Evolutionary conservation across 2,113 vertebrate genomes (phyloP), one percentile per base, ranked within the genome.

Genomic region (Cyanistes caeruleus): DNA sequence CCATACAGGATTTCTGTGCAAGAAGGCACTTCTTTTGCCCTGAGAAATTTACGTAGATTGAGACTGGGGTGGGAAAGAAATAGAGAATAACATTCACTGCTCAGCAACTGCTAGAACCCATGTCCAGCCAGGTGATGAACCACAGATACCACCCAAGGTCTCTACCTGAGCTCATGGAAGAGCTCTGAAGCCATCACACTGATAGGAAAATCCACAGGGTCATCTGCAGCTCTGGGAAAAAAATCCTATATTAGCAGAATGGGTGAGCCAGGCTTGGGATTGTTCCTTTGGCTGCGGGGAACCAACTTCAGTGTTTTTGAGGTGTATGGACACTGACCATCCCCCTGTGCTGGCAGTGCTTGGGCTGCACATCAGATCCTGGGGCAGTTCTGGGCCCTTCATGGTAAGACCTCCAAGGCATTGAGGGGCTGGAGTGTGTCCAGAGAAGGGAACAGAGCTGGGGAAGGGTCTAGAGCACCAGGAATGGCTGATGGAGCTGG

Each of bases 291-390:
- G 9, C 59, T 8, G 14, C 3, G 5, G 7, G 37, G 31, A 43
- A 13, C 21, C 28, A 25, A 44, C 15, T 11, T 9, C 44, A 49
- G 6, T 11, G 22, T 33, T 37, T 16, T 70, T 3, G 8, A 65
- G 48, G 39, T 0, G 3, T 28, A 56, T 0, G 2, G 16, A 23
- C 28, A 39, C 18, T 28, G 35, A 17, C 3, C 53, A 49, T 19
- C 4, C 30, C 18, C 23, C 37, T 51, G 28, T 33, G 28, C n/a
- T 48, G 64, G 30, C 64, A 49, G 23, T 83, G 44, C 23, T 28
- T 44, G 30, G 43, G 53, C 35, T 52, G 67, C 17, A 35, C 0
- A 2, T 23, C 2, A 0, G 11, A 51, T n/a, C 53, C 53, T 28
- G 43, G 14, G 35, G 9, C 43, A 27, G 5, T 28, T 69, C 43